Base-by-base conservation (phyloP, 2,888 invertebrate genomes). In the Carpatolechia fugitivella region DNA sequence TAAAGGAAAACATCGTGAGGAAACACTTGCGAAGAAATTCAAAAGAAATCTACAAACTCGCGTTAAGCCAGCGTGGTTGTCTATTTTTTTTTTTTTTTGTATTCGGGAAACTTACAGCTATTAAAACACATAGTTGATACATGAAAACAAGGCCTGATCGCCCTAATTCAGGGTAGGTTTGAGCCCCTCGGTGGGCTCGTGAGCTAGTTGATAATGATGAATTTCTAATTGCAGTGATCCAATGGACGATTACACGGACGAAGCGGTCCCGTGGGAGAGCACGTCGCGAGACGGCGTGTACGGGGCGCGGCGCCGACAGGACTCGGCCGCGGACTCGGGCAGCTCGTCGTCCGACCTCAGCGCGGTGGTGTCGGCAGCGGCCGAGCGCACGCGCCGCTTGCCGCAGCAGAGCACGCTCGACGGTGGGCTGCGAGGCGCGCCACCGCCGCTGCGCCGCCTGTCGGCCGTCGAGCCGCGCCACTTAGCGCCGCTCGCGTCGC, bases 341-440 rank as follows among this genome's bases (percentile, higher is more conserved):
- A 93, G 93, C 72, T 94, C 94, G n/a, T 94, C 94, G 10, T 95
- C 95, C 16, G 95, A 96, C 76, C 92, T 94, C 60, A 94, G 94
- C 74, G 74, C 84, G 1, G 93, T 60, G 1, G 86, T 91, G 30
- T 13, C 30, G 46, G 58, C 92, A 91, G 74, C 91, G 91, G 46
- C 85, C 88, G 20, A 93, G 91, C 60, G 87, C 46, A 93, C 92
- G 65, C 92, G 94, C 58, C 92, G 93, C 36, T 85, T 95, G 59
- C 92, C 92, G 51, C 93, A 94, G 66, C 94, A 93, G 80, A 93
- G 92, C 78, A 94, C 93, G 41, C 83, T 94, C 47, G 94, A 94
- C 70, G 93, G 93, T 44, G 93, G 92, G 1, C 81, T 92, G 58
- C 80, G 90, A 1, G 91, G 92, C 51, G 86, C 90, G 44, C 90